Evolutionary conservation across 2,113 vertebrate species (phyloP).

Genomic region (Xenus cinereus): DNA sequence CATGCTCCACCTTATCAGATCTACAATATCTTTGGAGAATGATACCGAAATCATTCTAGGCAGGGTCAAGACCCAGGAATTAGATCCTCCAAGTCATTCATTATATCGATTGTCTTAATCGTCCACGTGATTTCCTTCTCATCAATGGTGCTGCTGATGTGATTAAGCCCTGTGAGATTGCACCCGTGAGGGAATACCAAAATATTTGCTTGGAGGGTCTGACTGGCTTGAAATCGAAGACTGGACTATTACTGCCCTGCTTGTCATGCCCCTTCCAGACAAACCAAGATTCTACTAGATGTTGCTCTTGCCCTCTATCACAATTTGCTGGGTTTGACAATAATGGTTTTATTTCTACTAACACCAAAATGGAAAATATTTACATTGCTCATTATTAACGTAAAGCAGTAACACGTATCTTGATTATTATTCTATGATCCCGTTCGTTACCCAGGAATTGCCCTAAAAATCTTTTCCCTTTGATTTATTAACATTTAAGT

Average conservation of each 20-base stretch:
- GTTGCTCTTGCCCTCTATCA: not conserved
- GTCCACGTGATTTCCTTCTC: not conserved
- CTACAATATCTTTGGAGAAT: not conserved
- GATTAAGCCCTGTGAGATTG: not conserved
- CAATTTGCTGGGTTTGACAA: not conserved
- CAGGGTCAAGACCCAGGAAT: not conserved
- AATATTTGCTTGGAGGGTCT: not conserved
- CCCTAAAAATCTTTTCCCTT: constrained; percentile 70
- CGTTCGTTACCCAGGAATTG: constrained; percentile 34
- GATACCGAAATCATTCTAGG: not conserved
- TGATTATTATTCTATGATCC: constrained; percentile 64
- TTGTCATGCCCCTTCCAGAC: not conserved
- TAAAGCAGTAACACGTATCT: constrained; percentile 27
- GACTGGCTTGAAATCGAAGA: not conserved
- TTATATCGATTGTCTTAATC: not conserved
- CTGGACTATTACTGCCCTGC: not conserved
- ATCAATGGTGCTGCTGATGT: not conserved
- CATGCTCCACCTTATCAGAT: not conserved
- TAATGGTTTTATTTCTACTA: not conserved
- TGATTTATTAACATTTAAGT: constrained; percentile 84
- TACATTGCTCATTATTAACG: constrained; percentile 21
- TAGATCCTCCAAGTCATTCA: not conserved
- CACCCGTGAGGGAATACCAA: not conserved
- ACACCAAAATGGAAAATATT: constrained; percentile 24
- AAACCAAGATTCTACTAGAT: not conserved